Evolutionary conservation across 2,113 vertebrate species (phyloP).

Genomic region (Atherinomorus stipes): DNA sequence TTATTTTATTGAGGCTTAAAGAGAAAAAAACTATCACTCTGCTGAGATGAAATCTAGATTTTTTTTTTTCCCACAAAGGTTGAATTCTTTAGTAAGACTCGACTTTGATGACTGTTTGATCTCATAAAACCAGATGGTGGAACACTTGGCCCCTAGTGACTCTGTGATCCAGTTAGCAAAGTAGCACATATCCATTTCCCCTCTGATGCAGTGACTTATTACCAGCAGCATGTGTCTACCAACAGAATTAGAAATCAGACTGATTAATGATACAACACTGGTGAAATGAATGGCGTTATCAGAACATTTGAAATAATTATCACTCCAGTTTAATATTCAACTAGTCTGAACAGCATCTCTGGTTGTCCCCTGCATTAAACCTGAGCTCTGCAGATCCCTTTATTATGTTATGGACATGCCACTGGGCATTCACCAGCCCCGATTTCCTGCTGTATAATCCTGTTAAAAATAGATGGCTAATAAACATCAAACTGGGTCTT

Average conservation of each 20-base stretch:
- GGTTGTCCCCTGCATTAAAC: slow-evolving; percentile 7
- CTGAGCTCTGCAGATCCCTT: slow-evolving; percentile 8
- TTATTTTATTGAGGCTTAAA: background rate
- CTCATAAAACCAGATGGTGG: slow-evolving; percentile 28
- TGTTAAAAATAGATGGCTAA: slow-evolving; percentile 64
- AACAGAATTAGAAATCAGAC: slow-evolving; percentile 30
- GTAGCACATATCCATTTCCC: slow-evolving; percentile 22
- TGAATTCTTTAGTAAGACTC: slow-evolving; percentile 23
- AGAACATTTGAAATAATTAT: background rate
- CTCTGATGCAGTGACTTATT: slow-evolving; percentile 47
- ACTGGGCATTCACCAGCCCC: slow-evolving; percentile 42
- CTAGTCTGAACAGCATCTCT: slow-evolving; percentile 1
- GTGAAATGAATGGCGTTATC: slow-evolving; percentile 1
- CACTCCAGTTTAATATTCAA: background rate
- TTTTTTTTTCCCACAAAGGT: slow-evolving; percentile 13
- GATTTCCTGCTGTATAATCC: slow-evolving; percentile 22
- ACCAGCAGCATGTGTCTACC: background rate
- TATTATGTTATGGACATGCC: slow-evolving; percentile 33
- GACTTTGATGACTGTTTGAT: slow-evolving; percentile 24
- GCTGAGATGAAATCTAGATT: background rate
- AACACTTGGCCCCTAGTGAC: slow-evolving; percentile 33
- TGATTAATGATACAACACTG: slow-evolving; percentile 33
- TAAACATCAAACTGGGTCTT: slow-evolving; percentile 43
- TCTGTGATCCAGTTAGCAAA: slow-evolving; percentile 44
- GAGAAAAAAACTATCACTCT: background rate